phyloP scores from a whole-genome alignment of 2,113 vertebrate genomes.

The Axis porcinus region DNA sequence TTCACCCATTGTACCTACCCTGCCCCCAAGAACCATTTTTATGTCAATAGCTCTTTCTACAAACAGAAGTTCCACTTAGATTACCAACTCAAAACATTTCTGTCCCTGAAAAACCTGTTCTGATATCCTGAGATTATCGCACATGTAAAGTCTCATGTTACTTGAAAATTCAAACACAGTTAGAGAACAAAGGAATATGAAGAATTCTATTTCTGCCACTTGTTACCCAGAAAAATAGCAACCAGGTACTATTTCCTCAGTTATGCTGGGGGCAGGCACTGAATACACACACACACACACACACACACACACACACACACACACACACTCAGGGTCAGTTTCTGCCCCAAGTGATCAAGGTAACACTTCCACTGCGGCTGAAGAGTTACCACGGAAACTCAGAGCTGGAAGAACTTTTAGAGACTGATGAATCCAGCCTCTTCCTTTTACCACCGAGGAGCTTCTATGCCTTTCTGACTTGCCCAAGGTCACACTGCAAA shows the following conservation, averaged over 20 bases:
- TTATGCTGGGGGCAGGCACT: not conserved
- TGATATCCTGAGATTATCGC: not conserved
- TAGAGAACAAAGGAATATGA: not conserved
- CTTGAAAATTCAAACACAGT: constrained; percentile 9
- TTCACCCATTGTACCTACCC: not conserved
- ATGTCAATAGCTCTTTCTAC: not conserved
- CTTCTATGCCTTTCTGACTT: not conserved
- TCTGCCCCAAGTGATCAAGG: not conserved
- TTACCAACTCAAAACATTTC: not conserved
- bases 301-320: not conserved
- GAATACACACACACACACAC: not conserved
- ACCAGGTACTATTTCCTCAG: not conserved
- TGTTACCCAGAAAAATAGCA: constrained; percentile 24
- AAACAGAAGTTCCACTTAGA: not conserved
- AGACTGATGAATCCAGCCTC: not conserved
- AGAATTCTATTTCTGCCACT: not conserved
- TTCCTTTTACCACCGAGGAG: not conserved
- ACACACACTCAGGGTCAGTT: not conserved
- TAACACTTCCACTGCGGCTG: not conserved
- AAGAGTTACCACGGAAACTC: not conserved
- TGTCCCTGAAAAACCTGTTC: not conserved
- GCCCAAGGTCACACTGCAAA: not conserved
- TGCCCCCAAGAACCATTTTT: not conserved
- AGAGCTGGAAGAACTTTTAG: not conserved
- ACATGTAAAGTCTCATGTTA: not conserved